These are phyloP conservation scores for Gari tellinella DNA, from an alignment of 2,888 invertebrate species.

Conservation along the genomic window DNA sequence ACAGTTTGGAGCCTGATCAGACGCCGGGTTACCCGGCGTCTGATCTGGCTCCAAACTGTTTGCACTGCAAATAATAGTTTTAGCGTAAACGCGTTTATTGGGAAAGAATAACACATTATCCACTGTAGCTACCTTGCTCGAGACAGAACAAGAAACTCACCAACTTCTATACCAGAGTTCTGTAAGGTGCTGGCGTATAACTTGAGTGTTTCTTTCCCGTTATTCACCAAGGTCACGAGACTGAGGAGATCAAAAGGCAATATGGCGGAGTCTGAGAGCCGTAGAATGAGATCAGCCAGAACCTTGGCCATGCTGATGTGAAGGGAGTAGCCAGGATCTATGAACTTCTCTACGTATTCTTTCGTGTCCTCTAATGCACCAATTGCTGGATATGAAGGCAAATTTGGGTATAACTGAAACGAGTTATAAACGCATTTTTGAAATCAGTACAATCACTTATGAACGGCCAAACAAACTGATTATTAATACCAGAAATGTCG, in stretches of 20 bases:
- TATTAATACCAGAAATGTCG: no score
- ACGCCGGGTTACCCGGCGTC: no score
- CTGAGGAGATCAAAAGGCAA: conserved; percentile 75
- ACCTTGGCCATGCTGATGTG: conserved; percentile 75
- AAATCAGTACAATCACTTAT: conserved; percentile 78
- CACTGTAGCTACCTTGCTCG: no score
- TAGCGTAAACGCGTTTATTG: no score
- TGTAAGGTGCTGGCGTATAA: conserved; percentile 36
- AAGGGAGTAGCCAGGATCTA: conserved; percentile 81
- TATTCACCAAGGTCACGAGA: conserved; percentile 58
- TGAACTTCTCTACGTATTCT: conserved; percentile 78
- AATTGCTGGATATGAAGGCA: conserved; percentile 81
- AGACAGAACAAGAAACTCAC: conserved; percentile 48
- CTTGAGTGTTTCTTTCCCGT: conserved; percentile 56
- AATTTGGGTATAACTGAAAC: conserved; percentile 67
- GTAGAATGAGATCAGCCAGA: conserved; percentile 74
- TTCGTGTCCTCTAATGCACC: conserved; percentile 84
- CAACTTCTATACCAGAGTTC: conserved; percentile 49
- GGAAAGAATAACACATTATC: no score
- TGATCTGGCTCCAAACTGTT: no score
- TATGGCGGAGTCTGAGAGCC: conserved; percentile 74
- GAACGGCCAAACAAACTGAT: no score
- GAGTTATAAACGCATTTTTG: conserved; percentile 58
- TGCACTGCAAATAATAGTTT: no score
- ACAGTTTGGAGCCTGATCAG: no score